Conservation (phyloP, 2,888 invertebrate genomes). For the Stegophylla sp. region DNA sequence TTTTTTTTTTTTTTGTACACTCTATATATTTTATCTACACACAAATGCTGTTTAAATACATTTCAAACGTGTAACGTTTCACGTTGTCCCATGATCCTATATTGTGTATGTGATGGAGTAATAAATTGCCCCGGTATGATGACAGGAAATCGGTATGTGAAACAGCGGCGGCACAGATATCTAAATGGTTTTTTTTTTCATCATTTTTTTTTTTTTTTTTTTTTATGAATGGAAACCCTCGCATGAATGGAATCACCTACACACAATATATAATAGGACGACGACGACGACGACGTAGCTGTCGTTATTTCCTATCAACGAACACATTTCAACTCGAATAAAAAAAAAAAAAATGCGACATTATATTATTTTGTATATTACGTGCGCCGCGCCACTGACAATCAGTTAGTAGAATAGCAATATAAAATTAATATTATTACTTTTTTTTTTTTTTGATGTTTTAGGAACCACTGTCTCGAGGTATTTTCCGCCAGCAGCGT, state of each 20-base stretch:
- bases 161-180: not conserved
- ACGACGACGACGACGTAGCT: too few relatives aligned
- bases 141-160: slow-evolving; percentile 23
- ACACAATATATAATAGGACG: not conserved
- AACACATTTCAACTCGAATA: not conserved
- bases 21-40: not conserved
- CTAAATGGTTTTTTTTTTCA: not conserved
- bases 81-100: not conserved
- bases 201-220: not conserved
- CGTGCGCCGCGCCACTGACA: too few relatives aligned
- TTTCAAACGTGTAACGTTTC: not conserved
- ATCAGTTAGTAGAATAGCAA: not conserved
- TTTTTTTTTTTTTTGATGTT: not conserved
- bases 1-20: not conserved
- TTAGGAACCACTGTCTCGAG: slow-evolving; percentile 42
- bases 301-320: slow-evolving; percentile 3
- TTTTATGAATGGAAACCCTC: slow-evolving; percentile 33
- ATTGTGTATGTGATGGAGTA: not conserved
- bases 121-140: not conserved
- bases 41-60: not conserved
- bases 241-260: slow-evolving; percentile 19
- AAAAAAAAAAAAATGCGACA: not conserved
- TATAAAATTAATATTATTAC: not conserved
- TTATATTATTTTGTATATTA: too few relatives aligned
- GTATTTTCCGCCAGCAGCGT: slow-evolving; percentile 29